A percentile compares a stretch with the other conserved stretches of the same genome.
Evolutionary conservation across 1,140 invertebrate species (phyloP).

Genomic region (Drosophila baimaii): DNA sequence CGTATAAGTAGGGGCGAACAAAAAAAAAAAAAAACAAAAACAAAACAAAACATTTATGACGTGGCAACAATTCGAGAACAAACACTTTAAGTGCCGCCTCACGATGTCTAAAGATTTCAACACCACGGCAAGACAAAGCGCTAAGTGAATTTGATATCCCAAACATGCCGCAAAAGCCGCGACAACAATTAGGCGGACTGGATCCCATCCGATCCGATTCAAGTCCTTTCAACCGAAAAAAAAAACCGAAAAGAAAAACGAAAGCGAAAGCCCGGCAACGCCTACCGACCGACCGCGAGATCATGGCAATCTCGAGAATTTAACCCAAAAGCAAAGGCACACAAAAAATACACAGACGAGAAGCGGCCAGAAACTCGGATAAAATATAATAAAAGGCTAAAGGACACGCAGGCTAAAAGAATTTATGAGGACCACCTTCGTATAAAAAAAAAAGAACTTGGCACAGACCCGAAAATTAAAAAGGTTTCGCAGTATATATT

Average conservation of each 20-base stretch:
- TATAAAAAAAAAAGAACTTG: slow-evolving; percentile 39
- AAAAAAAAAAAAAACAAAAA: slow-evolving; percentile 18
- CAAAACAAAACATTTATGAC: slow-evolving; percentile 62
- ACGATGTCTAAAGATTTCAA: slow-evolving; percentile 61
- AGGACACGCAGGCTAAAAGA: slow-evolving; percentile 74
- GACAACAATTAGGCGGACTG: slow-evolving; percentile 68
- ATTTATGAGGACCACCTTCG: slow-evolving; percentile 77
- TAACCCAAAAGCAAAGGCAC: slow-evolving; percentile 13
- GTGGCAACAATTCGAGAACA: slow-evolving; percentile 62
- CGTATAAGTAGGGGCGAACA: slow-evolving; percentile 1
- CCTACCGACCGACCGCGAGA: slow-evolving; percentile 32
- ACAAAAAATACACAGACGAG: slow-evolving; percentile 20
- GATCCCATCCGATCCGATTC: slow-evolving; percentile 23
- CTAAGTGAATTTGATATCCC: slow-evolving; percentile 68
- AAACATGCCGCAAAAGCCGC: slow-evolving; percentile 55
- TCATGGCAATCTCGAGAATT: slow-evolving; percentile 55
- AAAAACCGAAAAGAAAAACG: background rate
- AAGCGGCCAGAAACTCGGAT: slow-evolving; percentile 24
- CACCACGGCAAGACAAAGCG: slow-evolving; percentile 42
- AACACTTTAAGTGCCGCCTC: slow-evolving; percentile 64
- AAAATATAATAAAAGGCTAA: slow-evolving; percentile 80
- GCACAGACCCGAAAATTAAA: slow-evolving; percentile 62
- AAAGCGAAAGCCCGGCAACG: slow-evolving; percentile 61
- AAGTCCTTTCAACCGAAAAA: slow-evolving; percentile 71
- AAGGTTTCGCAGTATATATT: slow-evolving; percentile 49